phyloP scores from a whole-genome alignment of 2,888 invertebrate genomes.

The Pammene aurita region DNA sequence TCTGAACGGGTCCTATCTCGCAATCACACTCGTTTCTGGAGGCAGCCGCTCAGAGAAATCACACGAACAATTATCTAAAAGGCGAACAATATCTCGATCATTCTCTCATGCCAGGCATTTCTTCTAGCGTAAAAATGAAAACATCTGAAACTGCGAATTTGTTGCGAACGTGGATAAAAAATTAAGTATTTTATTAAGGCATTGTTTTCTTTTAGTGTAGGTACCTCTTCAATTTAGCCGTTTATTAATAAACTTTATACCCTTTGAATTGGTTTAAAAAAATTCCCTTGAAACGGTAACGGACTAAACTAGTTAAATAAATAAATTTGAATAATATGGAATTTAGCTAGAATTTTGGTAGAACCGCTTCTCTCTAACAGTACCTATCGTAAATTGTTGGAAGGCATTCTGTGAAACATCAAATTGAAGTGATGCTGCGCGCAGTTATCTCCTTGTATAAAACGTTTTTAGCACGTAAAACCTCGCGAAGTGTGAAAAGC shows the following conservation, averaged over 20 bases:
- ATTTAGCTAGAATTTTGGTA: not conserved
- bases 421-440: constrained; percentile 22
- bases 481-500: constrained; percentile 24
- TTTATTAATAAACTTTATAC: no score
- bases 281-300: no score
- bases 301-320: not conserved
- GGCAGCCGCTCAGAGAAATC: constrained; percentile 54
- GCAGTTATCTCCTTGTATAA: constrained; percentile 29
- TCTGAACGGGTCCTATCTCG: constrained; percentile 49
- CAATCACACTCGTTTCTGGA: constrained; percentile 43
- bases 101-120: constrained; percentile 47
- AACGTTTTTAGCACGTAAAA: constrained; percentile 22
- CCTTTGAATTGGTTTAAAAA: no score
- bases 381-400: constrained; percentile 16
- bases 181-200: not conserved
- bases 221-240: no score
- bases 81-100: constrained; percentile 43
- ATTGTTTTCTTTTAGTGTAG: not conserved
- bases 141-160: constrained; percentile 5
- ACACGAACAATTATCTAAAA: constrained; percentile 63
- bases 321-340: not conserved
- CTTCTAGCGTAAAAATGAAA: constrained; percentile 46
- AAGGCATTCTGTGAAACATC: constrained; percentile 14
- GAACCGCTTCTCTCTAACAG: not conserved
- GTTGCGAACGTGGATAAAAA: not conserved